Evolutionary conservation across 2,113 vertebrate species (phyloP), one percentile per base, ranked within the genome.

Genomic region (Propithecus coquereli): DNA sequence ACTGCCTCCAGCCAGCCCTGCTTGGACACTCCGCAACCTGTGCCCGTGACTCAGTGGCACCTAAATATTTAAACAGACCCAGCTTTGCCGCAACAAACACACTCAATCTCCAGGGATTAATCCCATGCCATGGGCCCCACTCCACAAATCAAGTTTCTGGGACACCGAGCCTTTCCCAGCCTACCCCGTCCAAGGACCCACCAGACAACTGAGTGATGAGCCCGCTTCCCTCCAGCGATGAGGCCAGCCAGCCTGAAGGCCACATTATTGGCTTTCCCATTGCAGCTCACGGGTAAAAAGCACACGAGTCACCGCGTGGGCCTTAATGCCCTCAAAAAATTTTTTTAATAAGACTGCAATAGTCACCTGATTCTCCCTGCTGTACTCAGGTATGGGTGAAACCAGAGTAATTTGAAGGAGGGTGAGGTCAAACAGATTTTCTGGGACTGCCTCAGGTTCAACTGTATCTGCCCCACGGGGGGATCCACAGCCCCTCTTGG

Each of bases 101-200:
- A 71, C 59, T 92, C 52, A 6, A 2, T 90, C 95, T 86, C 82
- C 43, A 65, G 94, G n/a, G 88, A 92, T 85, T 87, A n/a, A 92
- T 63, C 92, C 86, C 73, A 52, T 23, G 54, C 95, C 85, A 86
- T 37, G 22, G 66, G 77, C 54, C 59, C 65, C 63, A 37, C 45
- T 89, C 77, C 74, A 96, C 81, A 96, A 94, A 97, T 95, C 97
- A 92, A 71, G 79, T 94, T 96, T 96, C 97, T 81, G 80, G 90
- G 85, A 32, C 90, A 77, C 8, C 0, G 9, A 85, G 77, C 40
- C 63, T 85, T 83, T 65, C 61, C 45, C 3, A 1, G 30, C 4
- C 4, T 52, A 22, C 57, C 17, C 80, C n/a, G 90, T 1, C 34
- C 96, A 88, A 79, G 63, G 76, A 76, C 91, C 94, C 76, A 68